phyloP scores from a whole-genome alignment of 2,113 vertebrate genomes.

The Dolichotis patagonum region DNA sequence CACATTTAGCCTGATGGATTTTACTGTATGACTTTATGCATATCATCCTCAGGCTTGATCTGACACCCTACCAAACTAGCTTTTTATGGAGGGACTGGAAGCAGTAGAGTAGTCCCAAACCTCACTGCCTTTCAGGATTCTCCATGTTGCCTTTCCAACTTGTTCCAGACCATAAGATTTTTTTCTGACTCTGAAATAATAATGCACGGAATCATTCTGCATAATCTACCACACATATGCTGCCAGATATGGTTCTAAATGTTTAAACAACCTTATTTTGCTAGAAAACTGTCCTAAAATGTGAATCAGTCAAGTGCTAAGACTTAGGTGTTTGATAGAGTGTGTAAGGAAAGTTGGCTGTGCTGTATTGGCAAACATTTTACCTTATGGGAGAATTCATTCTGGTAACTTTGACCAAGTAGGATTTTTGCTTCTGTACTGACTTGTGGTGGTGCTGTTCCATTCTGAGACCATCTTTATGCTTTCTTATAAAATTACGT shows the following conservation, averaged over 20 bases:
- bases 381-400: not conserved
- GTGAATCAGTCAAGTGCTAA: not conserved
- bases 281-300: not conserved
- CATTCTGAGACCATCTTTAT: not conserved
- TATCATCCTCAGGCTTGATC: not conserved
- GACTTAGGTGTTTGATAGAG: not conserved
- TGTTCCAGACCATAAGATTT: not conserved
- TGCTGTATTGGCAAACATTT: not conserved
- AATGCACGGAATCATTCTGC: not conserved
- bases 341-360: not conserved
- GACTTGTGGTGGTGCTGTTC: not conserved
- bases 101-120: not conserved
- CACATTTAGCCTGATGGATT: not conserved
- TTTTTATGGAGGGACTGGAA: not conserved
- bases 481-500: slow-evolving; percentile 3
- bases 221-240: not conserved
- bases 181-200: slow-evolving; percentile 43
- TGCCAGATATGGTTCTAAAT: not conserved
- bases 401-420: not conserved
- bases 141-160: not conserved
- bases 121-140: not conserved
- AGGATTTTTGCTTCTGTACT: not conserved
- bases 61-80: not conserved
- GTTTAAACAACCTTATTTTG: slow-evolving; percentile 13
- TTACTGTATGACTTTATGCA: not conserved